phyloP scores from a whole-genome alignment of 2,113 vertebrate species.

The Notiomystis cincta region DNA sequence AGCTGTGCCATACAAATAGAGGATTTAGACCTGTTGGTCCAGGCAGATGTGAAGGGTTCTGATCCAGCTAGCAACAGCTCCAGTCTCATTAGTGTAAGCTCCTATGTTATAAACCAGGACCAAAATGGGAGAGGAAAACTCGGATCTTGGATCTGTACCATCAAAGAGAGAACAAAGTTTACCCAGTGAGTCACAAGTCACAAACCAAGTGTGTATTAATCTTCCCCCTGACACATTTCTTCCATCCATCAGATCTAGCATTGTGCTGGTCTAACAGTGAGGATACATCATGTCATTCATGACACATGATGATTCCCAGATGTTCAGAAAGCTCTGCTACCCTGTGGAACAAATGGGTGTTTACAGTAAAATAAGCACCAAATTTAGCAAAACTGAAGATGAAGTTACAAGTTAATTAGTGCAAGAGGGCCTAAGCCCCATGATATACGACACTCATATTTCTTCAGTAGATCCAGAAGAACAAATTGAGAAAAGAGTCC shows the following conservation, averaged over 20 bases:
- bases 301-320: slow-evolving; percentile 72
- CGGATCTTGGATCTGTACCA: slow-evolving; percentile 32
- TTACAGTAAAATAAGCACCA: slow-evolving; percentile 57
- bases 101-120: slow-evolving; percentile 13
- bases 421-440: background rate
- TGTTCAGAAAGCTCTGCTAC: slow-evolving; percentile 59
- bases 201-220: slow-evolving; percentile 42
- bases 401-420: slow-evolving; percentile 68
- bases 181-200: slow-evolving; percentile 58
- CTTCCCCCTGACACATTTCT: slow-evolving; percentile 45
- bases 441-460: background rate
- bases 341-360: slow-evolving; percentile 67
- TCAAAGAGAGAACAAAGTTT: slow-evolving; percentile 44
- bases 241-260: slow-evolving; percentile 66
- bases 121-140: slow-evolving; percentile 38
- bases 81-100: background rate
- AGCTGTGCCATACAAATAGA: background rate
- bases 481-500: slow-evolving; percentile 31
- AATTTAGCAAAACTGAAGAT: slow-evolving; percentile 62
- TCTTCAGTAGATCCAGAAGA: slow-evolving; percentile 44
- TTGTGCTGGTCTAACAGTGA: slow-evolving; percentile 64
- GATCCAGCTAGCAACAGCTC: background rate
- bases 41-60: background rate
- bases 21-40: background rate
- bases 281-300: slow-evolving; percentile 72